Conservation (phyloP, 1,140 invertebrate species). For the Zaprionus africanus region DNA sequence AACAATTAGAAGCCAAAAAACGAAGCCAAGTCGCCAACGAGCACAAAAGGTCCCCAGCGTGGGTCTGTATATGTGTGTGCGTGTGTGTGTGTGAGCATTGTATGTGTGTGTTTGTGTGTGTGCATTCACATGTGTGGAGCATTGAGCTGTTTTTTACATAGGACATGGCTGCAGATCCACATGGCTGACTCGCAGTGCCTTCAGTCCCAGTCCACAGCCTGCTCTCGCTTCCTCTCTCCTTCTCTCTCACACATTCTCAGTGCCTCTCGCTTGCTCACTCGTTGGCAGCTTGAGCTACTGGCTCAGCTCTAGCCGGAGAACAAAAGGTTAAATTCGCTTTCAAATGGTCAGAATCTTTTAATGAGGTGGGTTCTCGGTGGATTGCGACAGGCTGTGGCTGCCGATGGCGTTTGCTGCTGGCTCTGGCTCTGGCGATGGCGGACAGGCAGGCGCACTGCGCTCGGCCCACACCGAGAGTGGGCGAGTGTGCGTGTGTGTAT, state of each 20-base stretch:
- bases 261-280: conserved; percentile 8
- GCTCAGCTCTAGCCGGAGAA: conserved; percentile 36
- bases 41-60: conserved; percentile 47
- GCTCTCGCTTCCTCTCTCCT: not conserved
- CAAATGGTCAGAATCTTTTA: conserved; percentile 80
- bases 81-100: not conserved
- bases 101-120: conserved; percentile 17
- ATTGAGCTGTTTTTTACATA: conserved; percentile 28
- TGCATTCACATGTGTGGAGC: conserved; percentile 22
- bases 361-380: conserved; percentile 59
- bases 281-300: conserved; percentile 15
- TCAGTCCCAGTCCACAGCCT: conserved; percentile 12
- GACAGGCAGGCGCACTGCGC: conserved; percentile 75
- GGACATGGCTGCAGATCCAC: conserved; percentile 35
- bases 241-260: not conserved
- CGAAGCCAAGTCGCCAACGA: conserved; percentile 50
- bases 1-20: conserved; percentile 74
- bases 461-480: conserved; percentile 51
- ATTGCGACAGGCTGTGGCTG: conserved; percentile 13
- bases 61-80: conserved; percentile 16
- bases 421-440: conserved; percentile 50
- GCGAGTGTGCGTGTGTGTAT: conserved; percentile 42
- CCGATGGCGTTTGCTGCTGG: conserved; percentile 34
- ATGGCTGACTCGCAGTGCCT: conserved; percentile 38
- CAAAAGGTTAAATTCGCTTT: conserved; percentile 82